These are phyloP conservation scores for Rana temporaria DNA, from an alignment of 2,113 vertebrate species.

Conservation along the genomic window DNA sequence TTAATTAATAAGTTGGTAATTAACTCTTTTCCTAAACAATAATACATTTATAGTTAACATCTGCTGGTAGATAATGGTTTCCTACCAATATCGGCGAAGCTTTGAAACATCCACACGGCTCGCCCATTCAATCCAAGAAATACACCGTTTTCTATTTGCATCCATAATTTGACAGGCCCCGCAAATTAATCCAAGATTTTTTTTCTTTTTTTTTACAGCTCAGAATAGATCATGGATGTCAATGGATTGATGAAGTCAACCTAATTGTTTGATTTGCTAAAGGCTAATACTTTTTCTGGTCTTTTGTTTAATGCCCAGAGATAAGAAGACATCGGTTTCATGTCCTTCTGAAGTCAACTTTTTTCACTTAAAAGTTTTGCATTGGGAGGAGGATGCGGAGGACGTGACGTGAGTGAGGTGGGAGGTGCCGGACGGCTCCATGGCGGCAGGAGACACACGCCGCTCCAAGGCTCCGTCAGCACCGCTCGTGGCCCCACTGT, in stretches of 20 bases:
- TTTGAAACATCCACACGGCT: slow-evolving; percentile 61
- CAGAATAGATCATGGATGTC: slow-evolving; percentile 35
- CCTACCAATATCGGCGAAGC: slow-evolving; percentile 60
- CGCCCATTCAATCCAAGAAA: slow-evolving; percentile 56
- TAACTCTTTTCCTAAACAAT: slow-evolving; percentile 88
- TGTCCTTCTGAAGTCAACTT: slow-evolving; percentile 39
- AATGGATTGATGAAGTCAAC: slow-evolving; percentile 32
- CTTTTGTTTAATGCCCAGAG: slow-evolving; percentile 17
- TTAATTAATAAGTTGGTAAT: slow-evolving; percentile 98
- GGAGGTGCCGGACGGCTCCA: too few relatives aligned
- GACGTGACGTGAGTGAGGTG: too few relatives aligned
- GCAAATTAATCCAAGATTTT: slow-evolving; percentile 36
- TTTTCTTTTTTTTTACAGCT: slow-evolving; percentile 7
- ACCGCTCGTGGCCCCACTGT: too few relatives aligned
- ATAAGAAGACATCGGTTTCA: background rate
- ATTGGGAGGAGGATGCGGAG: too few relatives aligned
- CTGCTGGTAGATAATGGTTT: slow-evolving; percentile 77
- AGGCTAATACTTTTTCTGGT: background rate
- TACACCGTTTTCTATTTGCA: slow-evolving; percentile 51
- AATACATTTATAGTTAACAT: slow-evolving; percentile 81
- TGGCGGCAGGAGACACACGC: too few relatives aligned
- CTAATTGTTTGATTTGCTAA: slow-evolving; percentile 36
- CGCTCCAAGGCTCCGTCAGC: too few relatives aligned
- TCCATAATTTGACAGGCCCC: slow-evolving; percentile 44
- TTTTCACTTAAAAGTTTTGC: slow-evolving; percentile 23